Evolutionary conservation across 2,888 invertebrate genomes (phyloP).

Genomic region (Steinernema hermaphroditum): DNA sequence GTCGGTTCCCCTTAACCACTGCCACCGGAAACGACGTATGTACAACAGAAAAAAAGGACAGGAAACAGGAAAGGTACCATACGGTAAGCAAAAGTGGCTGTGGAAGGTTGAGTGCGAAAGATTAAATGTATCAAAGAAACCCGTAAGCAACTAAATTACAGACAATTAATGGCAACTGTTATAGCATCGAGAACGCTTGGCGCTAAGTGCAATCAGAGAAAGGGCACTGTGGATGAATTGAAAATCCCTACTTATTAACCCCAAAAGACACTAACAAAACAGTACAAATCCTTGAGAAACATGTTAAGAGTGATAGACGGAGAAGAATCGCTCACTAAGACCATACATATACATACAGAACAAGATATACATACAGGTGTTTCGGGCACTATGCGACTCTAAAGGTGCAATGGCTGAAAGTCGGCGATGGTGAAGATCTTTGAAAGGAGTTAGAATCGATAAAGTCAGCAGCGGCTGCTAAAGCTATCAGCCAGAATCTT

Average conservation of each 20-base stretch:
- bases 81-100: background rate
- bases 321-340: background rate
- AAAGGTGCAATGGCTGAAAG: background rate
- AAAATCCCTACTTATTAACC: no score
- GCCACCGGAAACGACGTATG: conserved; percentile 13
- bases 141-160: conserved; percentile 25
- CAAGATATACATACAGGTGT: conserved; percentile 5
- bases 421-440: conserved; percentile 21
- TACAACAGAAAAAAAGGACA: conserved; percentile 16
- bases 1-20: conserved; percentile 4
- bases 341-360: background rate
- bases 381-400: conserved; percentile 7
- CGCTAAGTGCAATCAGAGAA: conserved; percentile 9
- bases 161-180: conserved; percentile 10
- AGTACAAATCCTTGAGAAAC: background rate
- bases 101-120: conserved; percentile 9
- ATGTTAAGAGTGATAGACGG: background rate
- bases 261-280: no score
- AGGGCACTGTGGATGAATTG: background rate
- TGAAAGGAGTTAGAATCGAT: conserved; percentile 12
- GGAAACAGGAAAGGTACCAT: background rate
- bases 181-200: background rate
- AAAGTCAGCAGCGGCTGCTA: conserved; percentile 7
- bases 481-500: conserved; percentile 15
- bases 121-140: background rate